Percentiles rank a stretch among this genome's conserved stretches.
phyloP scores from a whole-genome alignment of 2,113 vertebrate species.

The Aramus guarauna region DNA sequence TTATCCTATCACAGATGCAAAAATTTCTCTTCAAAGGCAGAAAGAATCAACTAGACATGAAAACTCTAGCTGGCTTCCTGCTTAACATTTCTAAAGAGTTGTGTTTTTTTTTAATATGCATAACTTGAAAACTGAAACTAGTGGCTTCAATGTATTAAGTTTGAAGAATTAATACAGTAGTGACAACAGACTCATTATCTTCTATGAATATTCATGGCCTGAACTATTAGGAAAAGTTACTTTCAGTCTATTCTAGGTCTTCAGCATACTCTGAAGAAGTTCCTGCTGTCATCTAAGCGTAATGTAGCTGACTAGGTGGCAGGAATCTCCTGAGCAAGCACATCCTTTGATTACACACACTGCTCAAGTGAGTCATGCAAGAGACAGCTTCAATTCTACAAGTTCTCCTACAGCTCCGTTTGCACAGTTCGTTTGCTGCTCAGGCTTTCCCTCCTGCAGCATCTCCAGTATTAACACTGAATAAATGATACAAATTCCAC shows the following conservation, averaged over 20 bases:
- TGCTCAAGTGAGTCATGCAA: background rate
- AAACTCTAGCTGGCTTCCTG: background rate
- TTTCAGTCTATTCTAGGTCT: background rate
- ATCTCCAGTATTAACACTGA: background rate
- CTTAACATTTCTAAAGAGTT: background rate
- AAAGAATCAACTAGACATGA: background rate
- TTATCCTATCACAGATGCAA: background rate
- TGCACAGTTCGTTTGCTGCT: background rate
- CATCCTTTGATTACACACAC: background rate
- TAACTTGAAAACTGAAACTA: background rate
- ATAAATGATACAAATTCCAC: background rate
- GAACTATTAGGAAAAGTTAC: background rate
- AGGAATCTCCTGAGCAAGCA: background rate
- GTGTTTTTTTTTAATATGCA: background rate
- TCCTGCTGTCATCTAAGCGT: background rate
- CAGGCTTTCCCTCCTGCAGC: background rate
- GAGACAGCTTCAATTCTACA: background rate
- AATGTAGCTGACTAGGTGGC: background rate
- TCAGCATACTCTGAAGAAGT: background rate
- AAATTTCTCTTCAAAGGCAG: background rate
- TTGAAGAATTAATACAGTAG: background rate
- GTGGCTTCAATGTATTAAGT: background rate
- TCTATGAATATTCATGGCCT: background rate
- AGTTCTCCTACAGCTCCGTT: background rate
- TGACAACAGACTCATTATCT: accelerated